Evolutionary conservation across 2,113 vertebrate genomes (phyloP).

Genomic region (Rhinolophus ferrumequinum): DNA sequence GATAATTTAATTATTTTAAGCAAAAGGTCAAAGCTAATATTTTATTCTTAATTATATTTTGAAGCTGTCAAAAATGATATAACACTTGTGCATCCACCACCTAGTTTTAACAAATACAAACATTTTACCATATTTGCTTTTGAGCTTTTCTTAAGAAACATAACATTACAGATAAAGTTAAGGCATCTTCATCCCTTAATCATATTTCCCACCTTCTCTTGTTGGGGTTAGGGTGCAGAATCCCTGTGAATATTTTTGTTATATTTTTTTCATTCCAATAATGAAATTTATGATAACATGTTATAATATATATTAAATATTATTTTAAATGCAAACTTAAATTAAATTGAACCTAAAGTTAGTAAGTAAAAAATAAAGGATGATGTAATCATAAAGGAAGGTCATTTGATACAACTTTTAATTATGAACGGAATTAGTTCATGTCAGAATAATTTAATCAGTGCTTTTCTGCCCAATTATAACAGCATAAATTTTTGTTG

Average conservation of each 20-base stretch:
- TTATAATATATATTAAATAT: neutral
- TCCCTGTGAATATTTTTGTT: neutral
- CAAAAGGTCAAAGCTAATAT: neutral
- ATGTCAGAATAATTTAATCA: constrained; percentile 35
- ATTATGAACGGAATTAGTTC: constrained; percentile 33
- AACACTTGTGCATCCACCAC: neutral
- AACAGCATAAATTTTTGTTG: constrained; percentile 7
- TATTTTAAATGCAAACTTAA: constrained; percentile 39
- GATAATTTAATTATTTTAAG: neutral
- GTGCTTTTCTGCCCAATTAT: neutral
- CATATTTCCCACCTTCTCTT: neutral
- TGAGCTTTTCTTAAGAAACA: constrained; percentile 16
- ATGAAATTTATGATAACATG: neutral
- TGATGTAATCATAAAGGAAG: neutral
- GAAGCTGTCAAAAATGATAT: neutral
- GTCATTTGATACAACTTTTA: constrained; percentile 8
- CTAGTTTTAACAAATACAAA: neutral
- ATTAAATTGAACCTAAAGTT: constrained; percentile 14
- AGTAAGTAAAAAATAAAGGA: constrained; percentile 24
- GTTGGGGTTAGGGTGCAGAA: neutral
- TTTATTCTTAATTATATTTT: constrained; percentile 35
- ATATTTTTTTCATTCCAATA: neutral
- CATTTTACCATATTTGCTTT: neutral
- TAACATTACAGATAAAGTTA: neutral
- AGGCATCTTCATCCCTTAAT: neutral